Base-by-base conservation (phyloP, 2,888 invertebrate species). In the Conchocele bisecta region DNA sequence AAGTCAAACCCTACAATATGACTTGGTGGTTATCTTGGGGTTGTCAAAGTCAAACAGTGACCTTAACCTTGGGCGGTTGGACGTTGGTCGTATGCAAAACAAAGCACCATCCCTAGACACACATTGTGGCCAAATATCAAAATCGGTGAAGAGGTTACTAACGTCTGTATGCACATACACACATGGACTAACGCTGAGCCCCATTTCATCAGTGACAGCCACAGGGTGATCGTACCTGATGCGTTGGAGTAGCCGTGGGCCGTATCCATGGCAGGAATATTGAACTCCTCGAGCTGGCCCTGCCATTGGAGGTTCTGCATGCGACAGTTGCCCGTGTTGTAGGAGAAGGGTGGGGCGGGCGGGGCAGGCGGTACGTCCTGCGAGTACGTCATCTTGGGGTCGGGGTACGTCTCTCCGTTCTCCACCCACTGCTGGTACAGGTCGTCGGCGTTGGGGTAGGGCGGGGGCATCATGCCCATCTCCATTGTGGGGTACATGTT, bases 371-470 rank as follows among this genome's bases (percentile, higher is more conserved):
- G 51, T n/a, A 66, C 50, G 20, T 65, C 66, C 1, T 60, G 37
- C 11, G 57, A 50, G 28, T 57, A 60, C n/a, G 64, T 54, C 17
- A 51, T 31, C 13, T 61, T 41, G 11, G 63, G 57, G 13, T 59
- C 60, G 24, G 54, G 60, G 26, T 65, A 51, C 48, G 63, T 57
- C 9, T 70, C 76, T 7, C 75, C 75, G 46, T 76, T 76, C 56
- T 77, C 74, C 57, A 77, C 59, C 74, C 74, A 77, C 58, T 78
- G 78, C 35, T 71, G 69, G 54, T 78, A 78, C 78, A 75, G 65
- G 41, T 75, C 59, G 48, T 74, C 75, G 41, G 76, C 76, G 28
- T 81, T 78, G 24, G 78, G 69, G 35, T 76, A 69, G 4, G 78
- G 61, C 9, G 65, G 61, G 15, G 73, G 70, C 68, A 66, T 70